phyloP scores from a whole-genome alignment of 2,113 vertebrate genomes.

The Mus spicilegus region DNA sequence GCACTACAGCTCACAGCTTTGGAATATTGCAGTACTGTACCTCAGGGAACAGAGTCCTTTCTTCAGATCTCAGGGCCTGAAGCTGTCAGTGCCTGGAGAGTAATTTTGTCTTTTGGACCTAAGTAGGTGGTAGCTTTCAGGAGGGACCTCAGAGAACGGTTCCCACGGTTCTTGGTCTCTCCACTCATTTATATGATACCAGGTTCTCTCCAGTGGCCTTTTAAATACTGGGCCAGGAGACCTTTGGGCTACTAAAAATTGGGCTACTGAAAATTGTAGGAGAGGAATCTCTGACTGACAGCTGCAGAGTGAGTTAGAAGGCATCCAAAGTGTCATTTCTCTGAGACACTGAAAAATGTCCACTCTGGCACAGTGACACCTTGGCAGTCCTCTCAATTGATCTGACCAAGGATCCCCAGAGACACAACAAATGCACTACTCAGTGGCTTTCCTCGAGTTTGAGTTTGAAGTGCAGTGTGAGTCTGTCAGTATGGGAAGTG shows the following conservation, averaged over 20 bases:
- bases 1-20: accelerated
- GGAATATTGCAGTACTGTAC: background rate
- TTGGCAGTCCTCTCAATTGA: background rate
- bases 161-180: background rate
- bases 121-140: background rate
- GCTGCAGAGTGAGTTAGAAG: background rate
- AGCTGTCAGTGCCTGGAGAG: background rate
- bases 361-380: background rate
- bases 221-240: background rate
- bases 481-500: background rate
- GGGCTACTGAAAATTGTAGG: background rate
- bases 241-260: background rate
- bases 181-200: background rate
- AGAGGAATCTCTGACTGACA: background rate
- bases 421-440: background rate
- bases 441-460: background rate
- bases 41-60: background rate
- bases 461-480: background rate
- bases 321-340: background rate
- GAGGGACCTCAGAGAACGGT: accelerated
- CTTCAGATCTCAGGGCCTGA: background rate
- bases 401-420: background rate
- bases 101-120: background rate
- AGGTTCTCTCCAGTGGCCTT: background rate
- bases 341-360: background rate